Base-by-base conservation (phyloP, 2,888 invertebrate genomes). In the Resseliella maxima region DNA sequence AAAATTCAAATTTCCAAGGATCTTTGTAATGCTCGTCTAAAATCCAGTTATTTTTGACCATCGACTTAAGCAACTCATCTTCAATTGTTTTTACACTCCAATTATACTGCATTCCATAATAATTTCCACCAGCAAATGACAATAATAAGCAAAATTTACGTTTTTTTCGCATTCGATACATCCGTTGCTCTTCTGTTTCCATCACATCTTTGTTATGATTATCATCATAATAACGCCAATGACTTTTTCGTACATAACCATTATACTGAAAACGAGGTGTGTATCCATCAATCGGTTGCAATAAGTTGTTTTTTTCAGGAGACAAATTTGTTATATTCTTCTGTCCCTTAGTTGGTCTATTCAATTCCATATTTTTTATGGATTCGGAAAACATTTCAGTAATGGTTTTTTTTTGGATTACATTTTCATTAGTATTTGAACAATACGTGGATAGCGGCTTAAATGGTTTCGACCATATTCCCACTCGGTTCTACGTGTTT, bases 81-180 rank as follows among this genome's bases (percentile, higher is more conserved):
- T 99, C 99, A 87, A 99, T 98, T 0, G 99, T 99, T 88, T 93
- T 93, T 87, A 95, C 95, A 21, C 94, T 95, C 1, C 95, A 95
- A 92, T 98, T 98, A 89, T 97, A 94, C 91, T 99, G 99, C 96
- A 99, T 98, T 45, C 99, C 99, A 90, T 93, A 95, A 91, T 98
- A 99, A 88, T 97, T 95, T 87, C 94, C 95, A 0, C 99, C 99
- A 87, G 95, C 96, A 89, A 99, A 99, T 0, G 96, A 95, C 87
- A 99, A 90, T 36, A 99, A 90, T 89, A 99, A 91, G 0, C 95
- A 98, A 90, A 94, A 94, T 91, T 98, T 98, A 89, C 18, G 83
- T 38, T 83, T 83, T 38, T 83, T 83, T 12, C 0, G 3, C 36
- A n/a, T 36, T 38, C 38, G 2, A 12, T 83, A 83, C 5, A 24